Percentiles rank a stretch among this genome's conserved stretches.
Evolutionary conservation across 1,140 invertebrate genomes (phyloP).

Genomic region (Cryptotermes secundus): DNA sequence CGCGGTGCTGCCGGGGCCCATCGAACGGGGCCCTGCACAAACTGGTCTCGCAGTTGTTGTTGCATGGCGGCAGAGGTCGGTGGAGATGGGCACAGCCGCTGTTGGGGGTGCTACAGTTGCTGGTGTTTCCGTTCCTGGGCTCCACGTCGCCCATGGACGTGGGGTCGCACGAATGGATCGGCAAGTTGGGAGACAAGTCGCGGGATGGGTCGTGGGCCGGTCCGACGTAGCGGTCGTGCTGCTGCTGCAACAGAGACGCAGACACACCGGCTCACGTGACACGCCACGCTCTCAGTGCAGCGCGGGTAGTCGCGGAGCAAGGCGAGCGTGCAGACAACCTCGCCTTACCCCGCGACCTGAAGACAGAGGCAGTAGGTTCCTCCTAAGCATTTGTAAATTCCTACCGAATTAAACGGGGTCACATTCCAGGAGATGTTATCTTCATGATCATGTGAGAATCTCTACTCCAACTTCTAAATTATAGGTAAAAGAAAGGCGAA

Average conservation of each 20-base stretch:
- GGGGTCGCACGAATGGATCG: constrained; percentile 48
- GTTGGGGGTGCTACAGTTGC: constrained; percentile 40
- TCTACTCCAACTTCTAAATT: too few relatives aligned
- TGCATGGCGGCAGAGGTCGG: constrained; percentile 35
- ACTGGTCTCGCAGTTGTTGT: constrained; percentile 46
- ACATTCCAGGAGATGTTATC: too few relatives aligned
- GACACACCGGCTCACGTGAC: too few relatives aligned
- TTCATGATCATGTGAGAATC: too few relatives aligned
- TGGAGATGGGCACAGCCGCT: constrained; percentile 38
- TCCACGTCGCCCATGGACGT: constrained; percentile 58
- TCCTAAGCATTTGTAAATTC: too few relatives aligned
- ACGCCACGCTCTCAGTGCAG: too few relatives aligned
- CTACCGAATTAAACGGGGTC: too few relatives aligned
- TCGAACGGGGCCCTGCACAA: constrained; percentile 47
- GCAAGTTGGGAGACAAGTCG: constrained; percentile 69
- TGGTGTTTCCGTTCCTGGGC: constrained; percentile 45
- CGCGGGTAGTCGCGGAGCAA: too few relatives aligned
- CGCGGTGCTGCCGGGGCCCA: constrained; percentile 44
- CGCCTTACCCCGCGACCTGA: too few relatives aligned
- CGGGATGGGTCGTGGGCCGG: constrained; percentile 67
- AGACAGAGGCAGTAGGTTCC: too few relatives aligned
- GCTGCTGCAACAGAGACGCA: constrained; percentile 44
- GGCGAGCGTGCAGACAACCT: too few relatives aligned
- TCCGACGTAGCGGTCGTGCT: constrained; percentile 51
- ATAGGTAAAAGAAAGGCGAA: too few relatives aligned